Evolutionary conservation across 2,113 vertebrate species (phyloP), one percentile per base, ranked within the genome.

Genomic region (Gobio gobio): DNA sequence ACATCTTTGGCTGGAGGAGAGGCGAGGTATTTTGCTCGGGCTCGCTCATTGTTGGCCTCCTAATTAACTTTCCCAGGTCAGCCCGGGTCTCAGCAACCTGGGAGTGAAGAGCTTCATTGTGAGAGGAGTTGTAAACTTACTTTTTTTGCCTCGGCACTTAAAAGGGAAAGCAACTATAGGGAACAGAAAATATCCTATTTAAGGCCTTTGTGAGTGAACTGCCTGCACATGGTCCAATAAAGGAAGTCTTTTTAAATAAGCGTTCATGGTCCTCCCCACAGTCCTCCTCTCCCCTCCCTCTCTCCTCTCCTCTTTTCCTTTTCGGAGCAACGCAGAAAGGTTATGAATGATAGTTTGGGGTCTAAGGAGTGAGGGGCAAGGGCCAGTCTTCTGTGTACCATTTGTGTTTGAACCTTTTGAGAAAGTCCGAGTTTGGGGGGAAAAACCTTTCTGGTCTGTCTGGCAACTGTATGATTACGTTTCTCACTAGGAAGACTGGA

Each of bases 1-100:
- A 98, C 98, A 99, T 99, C 97, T 98, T 97, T 97, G 97, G 97
- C 97, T 99, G 95, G 95, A 97, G 97, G 96, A 97, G 98, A 98
- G 97, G 97, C 96, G 95, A 96, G 95, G 98, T 96, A 98, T 98
- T 98, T 97, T 97, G 96, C 97, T 97, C 96, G 94, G 94, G 96
- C 96, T 97, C 97, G 95, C 94, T 97, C 98, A 99, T 99, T 99
- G 98, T 99, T 97, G 96, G 96, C 96, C 97, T 98, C 97, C 98
- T 99, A 99, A 99, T 99, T 99, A 99, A 99, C 98, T 99, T 99
- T 99, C 97, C 94, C 96, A 99, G 98, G 98, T 99, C 98, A 99
- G 88, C 97, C 96, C 96, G 97, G 98, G 98, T 99, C 98, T 97
- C 97, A 95, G 96, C 96, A 99, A 98, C 97, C 98, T 98, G 97